Base-by-base conservation (phyloP, 1,140 invertebrate species). In the Zaprionus tsacasi region DNA sequence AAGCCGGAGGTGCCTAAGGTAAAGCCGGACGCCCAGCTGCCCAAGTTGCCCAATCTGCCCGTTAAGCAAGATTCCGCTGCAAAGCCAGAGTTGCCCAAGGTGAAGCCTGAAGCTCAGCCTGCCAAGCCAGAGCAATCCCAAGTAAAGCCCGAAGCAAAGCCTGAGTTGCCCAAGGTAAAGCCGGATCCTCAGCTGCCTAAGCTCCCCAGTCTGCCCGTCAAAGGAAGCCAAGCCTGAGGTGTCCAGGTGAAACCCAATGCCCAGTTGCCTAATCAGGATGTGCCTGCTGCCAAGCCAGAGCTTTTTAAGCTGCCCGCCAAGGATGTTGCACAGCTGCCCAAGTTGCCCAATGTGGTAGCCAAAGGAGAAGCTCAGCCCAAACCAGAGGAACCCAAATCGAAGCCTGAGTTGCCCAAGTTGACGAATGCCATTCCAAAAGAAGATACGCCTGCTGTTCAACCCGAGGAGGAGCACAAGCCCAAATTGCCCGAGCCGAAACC, bases 271-370 rank as follows among this genome's bases (percentile, higher is more conserved):
- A 48, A n/a, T 17, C 15, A 10, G 15, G 7, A 48, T 17, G 7
- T 8, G n/a, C 21, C 21, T 21, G 15, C 15, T 8, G 45, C 45
- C 7, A 48, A 48, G 7, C 17, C 45, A 50, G 17, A 50, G 5
- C 21, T 50, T 3, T 17, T 17, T 21, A 50, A 21, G 10, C 45
- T 50, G 45, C 40, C 40, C 6, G 40, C 3, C 40, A 50, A 50
- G 15, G 45, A 50, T 7, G 17, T 17, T 10, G 45, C 45, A 1
- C n/a, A 13, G 3, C 15, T 35, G 17, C 45, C 30, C 1, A 35
- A 54, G 33, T 33, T 38, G 10, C 48, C 33, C 17, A 63, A 63
- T 52, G 60, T 25, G 33, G 21, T 52, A 52, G 30, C 12, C 12
- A 36, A 54, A 6, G 60, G 10, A 38, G 33, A 38, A 21, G n/a